These are phyloP conservation scores for Pediacus dermestoides DNA, from an alignment of 2,888 invertebrate species.

Conservation along the genomic window DNA sequence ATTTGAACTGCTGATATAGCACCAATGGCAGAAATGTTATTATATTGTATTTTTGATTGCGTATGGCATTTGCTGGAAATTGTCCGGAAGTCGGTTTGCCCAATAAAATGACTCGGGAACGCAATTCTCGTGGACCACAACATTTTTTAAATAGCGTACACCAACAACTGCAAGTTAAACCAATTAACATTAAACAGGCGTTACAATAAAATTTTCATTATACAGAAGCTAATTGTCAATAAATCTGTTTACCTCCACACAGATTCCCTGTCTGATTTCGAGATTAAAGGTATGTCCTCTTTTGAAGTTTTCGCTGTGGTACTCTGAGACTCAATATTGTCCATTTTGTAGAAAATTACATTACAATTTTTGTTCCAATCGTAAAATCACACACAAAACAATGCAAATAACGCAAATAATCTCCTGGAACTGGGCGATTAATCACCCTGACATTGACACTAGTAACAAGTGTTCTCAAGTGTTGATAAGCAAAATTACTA, in stretches of 20 bases:
- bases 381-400: too few relatives aligned
- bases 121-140: slow-evolving; percentile 69
- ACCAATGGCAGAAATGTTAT: slow-evolving; percentile 88
- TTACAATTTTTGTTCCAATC: too few relatives aligned
- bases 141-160: slow-evolving; percentile 70
- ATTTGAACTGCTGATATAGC: slow-evolving; percentile 97
- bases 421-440: too few relatives aligned
- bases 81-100: slow-evolving; percentile 76
- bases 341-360: too few relatives aligned
- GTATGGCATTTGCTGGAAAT: slow-evolving; percentile 91
- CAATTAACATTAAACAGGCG: slow-evolving; percentile 1
- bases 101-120: slow-evolving; percentile 72
- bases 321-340: slow-evolving; percentile 47
- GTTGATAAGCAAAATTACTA: too few relatives aligned
- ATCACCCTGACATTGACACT: too few relatives aligned
- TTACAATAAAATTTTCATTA: background rate
- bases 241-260: slow-evolving; percentile 48
- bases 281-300: slow-evolving; percentile 69
- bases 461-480: too few relatives aligned
- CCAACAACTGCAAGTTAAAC: slow-evolving; percentile 63
- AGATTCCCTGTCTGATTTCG: slow-evolving; percentile 59
- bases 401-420: too few relatives aligned
- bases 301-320: slow-evolving; percentile 50
- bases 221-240: slow-evolving; percentile 4
- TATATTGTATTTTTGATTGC: slow-evolving; percentile 97